Evolutionary conservation across 2,113 vertebrate genomes (phyloP).

Genomic region (Apodemus sylvaticus): DNA sequence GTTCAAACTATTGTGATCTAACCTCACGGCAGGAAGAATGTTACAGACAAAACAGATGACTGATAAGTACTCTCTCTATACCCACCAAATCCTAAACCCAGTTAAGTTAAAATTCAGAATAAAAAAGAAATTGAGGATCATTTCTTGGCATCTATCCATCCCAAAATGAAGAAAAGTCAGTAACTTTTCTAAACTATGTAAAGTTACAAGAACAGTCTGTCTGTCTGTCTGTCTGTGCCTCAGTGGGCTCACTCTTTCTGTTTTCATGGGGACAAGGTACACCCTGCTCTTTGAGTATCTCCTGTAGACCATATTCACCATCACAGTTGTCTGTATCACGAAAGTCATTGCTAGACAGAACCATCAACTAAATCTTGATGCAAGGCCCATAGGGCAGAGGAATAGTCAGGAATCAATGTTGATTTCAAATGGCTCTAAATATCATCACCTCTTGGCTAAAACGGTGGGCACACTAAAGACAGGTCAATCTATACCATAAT

Average conservation of each 20-base stretch:
- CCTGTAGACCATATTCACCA: neutral
- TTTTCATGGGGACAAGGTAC: accelerated
- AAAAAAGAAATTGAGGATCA: neutral
- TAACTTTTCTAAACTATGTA: neutral
- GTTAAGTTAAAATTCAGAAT: neutral
- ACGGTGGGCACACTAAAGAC: no score
- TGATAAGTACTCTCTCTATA: neutral
- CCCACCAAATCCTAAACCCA: neutral
- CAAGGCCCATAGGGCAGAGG: neutral
- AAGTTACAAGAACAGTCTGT: neutral
- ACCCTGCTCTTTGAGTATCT: neutral
- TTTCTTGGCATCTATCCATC: neutral
- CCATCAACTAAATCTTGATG: neutral
- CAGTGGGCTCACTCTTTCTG: neutral
- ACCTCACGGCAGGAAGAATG: neutral
- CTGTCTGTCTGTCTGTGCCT: neutral
- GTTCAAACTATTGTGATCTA: neutral
- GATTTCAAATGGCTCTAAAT: neutral
- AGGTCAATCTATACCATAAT: neutral
- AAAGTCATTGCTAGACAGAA: neutral
- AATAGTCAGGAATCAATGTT: neutral
- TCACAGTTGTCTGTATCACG: neutral
- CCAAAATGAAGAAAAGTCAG: neutral
- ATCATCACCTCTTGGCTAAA: neutral
- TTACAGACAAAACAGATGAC: neutral